Evolutionary conservation across 2,113 vertebrate species (phyloP), one percentile per base, ranked within the genome.

Genomic region (Rafetus swinhoei): DNA sequence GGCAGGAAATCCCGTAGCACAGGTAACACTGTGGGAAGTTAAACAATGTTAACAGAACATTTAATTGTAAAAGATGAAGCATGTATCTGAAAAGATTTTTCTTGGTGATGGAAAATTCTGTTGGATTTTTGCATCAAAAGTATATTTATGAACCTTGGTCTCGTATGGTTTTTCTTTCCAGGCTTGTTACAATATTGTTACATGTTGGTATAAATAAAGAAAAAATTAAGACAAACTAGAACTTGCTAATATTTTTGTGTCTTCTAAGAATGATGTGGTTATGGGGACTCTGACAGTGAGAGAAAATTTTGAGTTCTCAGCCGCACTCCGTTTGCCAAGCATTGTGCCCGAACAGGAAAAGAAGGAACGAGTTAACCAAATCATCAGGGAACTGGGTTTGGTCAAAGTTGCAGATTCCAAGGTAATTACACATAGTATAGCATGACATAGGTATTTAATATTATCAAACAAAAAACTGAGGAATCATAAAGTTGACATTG

Each of bases 201-300:
- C 22, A 81, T 81, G n/a, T 57, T 81, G n/a, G 22, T 57, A 15
- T 57, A 13, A 81, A 35, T 24, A 57, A 27, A 57, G 24, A 55
- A 25, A 45, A 59, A 82, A 16, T 57, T 45, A 77, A 56, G 74
- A 29, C 53, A 83, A 24, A 52, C 69, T 29, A 84, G 83, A 87
- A 52, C 24, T 16, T 77, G 54, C 11, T 74, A 35, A 54, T 45
- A 52, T 54, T 79, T 50, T 56, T 87, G 91, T 95, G 25, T 57
- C 62, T 94, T 16, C 82, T 39, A 72, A 99, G 98, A 99, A 99
- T 57, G 98, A 99, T 76, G 97, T 99, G 5, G 98, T 99, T 86
- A 99, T 99, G 99, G 98, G 98, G 12, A 99, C 98, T 4, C 96
- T 99, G 94, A 99, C 99, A 0, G 99, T 99, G 84, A 98, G 98